Evolutionary conservation across 1,140 invertebrate genomes (phyloP).

Genomic region (Listronotus oregonensis): DNA sequence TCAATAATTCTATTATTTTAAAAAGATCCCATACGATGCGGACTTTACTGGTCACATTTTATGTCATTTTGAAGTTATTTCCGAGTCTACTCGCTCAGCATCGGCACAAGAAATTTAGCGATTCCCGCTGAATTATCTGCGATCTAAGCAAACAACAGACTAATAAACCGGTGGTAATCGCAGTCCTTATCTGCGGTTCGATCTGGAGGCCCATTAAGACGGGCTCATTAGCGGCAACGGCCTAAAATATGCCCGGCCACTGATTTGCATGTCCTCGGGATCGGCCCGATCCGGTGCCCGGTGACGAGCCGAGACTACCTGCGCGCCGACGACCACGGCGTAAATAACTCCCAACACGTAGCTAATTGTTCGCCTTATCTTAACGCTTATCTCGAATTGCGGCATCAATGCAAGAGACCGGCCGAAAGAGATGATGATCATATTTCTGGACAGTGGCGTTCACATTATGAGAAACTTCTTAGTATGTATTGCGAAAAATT

Average conservation of each 20-base stretch:
- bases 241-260: conserved; percentile 26
- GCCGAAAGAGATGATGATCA: neutral
- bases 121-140: conserved; percentile 29
- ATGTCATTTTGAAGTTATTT: neutral
- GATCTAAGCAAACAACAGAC: conserved; percentile 27
- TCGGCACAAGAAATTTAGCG: conserved; percentile 20
- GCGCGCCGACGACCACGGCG: conserved; percentile 30
- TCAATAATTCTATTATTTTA: no score
- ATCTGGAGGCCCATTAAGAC: conserved; percentile 28
- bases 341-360: conserved; percentile 43
- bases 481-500: no score
- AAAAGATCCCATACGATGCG: no score
- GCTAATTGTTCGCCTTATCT: conserved; percentile 45
- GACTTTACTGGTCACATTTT: no score
- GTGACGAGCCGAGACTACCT: conserved; percentile 29
- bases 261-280: conserved; percentile 29
- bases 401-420: conserved; percentile 15
- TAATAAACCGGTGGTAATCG: conserved; percentile 34
- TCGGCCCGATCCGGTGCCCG: conserved; percentile 19
- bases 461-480: no score
- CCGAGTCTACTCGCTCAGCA: neutral
- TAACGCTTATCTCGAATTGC: conserved; percentile 44
- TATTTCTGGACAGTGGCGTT: neutral
- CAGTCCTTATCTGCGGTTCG: conserved; percentile 8
- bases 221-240: conserved; percentile 30